phyloP scores from a whole-genome alignment of 30 jellyfish, hydroid and myxozoan genomes.

The Aurelia sp. region DNA sequence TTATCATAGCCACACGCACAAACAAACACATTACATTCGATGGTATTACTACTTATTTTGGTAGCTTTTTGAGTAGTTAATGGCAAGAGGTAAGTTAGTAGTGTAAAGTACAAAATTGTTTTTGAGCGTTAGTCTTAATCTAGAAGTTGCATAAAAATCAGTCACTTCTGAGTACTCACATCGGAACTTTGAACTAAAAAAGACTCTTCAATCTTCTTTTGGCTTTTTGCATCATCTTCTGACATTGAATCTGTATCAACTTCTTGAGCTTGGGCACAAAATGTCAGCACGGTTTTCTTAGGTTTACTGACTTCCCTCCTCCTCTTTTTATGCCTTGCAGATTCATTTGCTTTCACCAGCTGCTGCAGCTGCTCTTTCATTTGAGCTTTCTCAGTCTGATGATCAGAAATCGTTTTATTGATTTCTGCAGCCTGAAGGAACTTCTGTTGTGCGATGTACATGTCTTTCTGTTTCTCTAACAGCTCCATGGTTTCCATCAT shows the following conservation, averaged over 20 bases:
- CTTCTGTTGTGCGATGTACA: not conserved
- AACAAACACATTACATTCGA: too few species aligned
- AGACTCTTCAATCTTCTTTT: not conserved
- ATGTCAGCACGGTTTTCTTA: too few species aligned
- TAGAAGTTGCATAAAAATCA: too few species aligned
- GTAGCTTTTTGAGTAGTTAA: too few species aligned
- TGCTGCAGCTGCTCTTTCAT: slow-evolving; percentile 11
- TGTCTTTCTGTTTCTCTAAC: not conserved
- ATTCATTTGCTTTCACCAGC: not conserved
- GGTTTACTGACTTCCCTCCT: too few species aligned
- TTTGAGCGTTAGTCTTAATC: too few species aligned
- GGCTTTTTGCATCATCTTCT: not conserved
- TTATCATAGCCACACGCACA: too few species aligned
- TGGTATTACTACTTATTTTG: too few species aligned
- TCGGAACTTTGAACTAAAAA: not conserved
- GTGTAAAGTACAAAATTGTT: too few species aligned
- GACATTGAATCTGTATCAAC: not conserved
- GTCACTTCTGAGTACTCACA: slow-evolving; percentile 2
- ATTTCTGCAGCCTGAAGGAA: slow-evolving; percentile 24
- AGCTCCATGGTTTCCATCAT: not conserved
- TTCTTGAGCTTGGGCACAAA: not conserved
- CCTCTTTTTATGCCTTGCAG: not conserved
- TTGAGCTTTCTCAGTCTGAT: not conserved
- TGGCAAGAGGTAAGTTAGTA: too few species aligned
- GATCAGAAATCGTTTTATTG: not conserved